Conservation (phyloP, 2,113 vertebrate species). For the Daphoenositta chrysoptera region DNA sequence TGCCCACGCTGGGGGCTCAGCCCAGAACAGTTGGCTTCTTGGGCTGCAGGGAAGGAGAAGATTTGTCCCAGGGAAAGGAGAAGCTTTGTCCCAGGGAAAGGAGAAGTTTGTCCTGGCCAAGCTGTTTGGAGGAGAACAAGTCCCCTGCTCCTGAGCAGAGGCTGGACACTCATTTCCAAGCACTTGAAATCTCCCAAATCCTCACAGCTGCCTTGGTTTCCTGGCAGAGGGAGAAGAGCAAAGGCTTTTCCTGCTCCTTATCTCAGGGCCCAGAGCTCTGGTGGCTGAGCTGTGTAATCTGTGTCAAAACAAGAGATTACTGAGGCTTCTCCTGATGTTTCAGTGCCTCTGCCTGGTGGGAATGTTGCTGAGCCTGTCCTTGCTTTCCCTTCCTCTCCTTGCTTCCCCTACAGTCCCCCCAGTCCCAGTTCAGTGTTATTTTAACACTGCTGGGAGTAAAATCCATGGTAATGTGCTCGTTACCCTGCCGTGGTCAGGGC, state of each 20-base stretch:
- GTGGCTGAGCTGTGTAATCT: background rate
- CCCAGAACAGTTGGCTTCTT: accelerated
- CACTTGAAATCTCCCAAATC: background rate
- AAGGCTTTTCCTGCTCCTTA: background rate
- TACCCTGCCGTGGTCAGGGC: background rate
- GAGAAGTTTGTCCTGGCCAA: background rate
- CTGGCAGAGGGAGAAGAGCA: background rate
- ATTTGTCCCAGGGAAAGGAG: background rate
- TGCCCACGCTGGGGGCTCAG: background rate
- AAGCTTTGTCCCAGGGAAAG: background rate
- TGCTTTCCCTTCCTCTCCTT: background rate
- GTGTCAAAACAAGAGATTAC: background rate
- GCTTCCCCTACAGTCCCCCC: background rate
- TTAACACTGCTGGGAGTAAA: accelerated
- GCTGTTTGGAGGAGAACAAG: background rate
- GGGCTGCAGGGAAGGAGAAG: background rate
- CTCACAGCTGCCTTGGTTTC: background rate
- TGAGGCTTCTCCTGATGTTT: background rate
- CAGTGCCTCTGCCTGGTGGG: background rate
- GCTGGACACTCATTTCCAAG: background rate
- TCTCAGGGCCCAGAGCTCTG: background rate
- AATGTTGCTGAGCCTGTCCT: background rate
- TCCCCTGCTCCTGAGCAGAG: background rate
- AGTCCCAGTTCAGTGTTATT: background rate
- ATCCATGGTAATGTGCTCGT: accelerated